Base-by-base conservation (phyloP, 2,113 vertebrate genomes). In the Candoia aspera region DNA sequence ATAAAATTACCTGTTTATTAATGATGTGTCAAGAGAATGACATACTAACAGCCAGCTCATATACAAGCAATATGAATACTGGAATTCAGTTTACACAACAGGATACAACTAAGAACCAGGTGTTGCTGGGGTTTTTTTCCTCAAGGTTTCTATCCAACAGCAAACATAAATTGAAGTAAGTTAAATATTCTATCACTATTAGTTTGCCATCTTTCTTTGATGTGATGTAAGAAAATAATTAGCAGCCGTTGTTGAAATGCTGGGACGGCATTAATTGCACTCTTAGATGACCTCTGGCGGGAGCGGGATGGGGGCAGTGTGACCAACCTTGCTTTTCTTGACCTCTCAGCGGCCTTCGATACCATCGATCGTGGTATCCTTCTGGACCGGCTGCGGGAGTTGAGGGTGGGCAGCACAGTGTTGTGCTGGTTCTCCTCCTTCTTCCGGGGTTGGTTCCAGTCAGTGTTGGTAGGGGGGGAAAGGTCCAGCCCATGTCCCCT, bases 1-100 rank as follows among this genome's bases (percentile, higher is more conserved):
- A 97, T 98, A 97, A 96, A 98, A 98, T 98, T 96, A 97, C 97
- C 96, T 94, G 95, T 97, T 97, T 97, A 97, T 97, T 97, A 97
- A 97, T 94, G 97, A 96, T 0, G 97, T 97, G 97, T 96, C 96
- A 95, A 96, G 93, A 97, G 96, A 98, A 95, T 84, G 97, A 96
- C 96, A 97, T 8, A 57, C 94, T 95, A 97, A 93, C 93, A 92
- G 96, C 96, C 83, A 95, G 55, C 94, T 92, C 95, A 91, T 93
- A 96, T 96, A 73, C 95, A 46, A 93, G 94, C 86, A 86, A 94
- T 29, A 93, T 96, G 96, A 96, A 96, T 89, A 95, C 96, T 96
- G 95, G 95, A 79, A 68, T 46, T 42, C 59, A 93, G 97, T 95
- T 93, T 92, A 94, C 94, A 93, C 95, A 96, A 88, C 93, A 96